A percentile compares a stretch with the other conserved stretches of the same genome.
Conservation (phyloP, 2,113 vertebrate species). For the Petaurus breviceps region DNA sequence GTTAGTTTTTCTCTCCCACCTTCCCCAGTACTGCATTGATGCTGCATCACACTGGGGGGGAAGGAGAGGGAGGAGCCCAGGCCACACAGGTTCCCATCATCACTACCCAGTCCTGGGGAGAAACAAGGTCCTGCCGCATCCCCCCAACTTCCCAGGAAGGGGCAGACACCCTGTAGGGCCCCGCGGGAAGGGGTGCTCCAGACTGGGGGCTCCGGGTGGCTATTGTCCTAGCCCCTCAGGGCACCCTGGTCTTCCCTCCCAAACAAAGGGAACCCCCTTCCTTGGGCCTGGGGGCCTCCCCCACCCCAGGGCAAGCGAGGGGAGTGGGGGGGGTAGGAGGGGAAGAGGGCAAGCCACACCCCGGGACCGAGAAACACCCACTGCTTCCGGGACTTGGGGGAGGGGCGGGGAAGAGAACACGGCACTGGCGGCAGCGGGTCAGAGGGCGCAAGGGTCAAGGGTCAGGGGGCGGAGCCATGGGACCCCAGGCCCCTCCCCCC, state of each 20-base stretch:
- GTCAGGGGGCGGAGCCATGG: neutral
- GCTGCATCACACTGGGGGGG: slow-evolving; percentile 76
- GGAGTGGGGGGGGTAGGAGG: slow-evolving; percentile 62
- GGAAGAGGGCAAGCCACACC: slow-evolving; percentile 62
- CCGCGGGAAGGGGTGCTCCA: slow-evolving; percentile 21
- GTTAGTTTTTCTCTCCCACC: slow-evolving; percentile 58
- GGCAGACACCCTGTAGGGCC: slow-evolving; percentile 9
- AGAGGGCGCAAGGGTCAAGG: slow-evolving; percentile 11
- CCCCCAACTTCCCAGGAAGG: slow-evolving; percentile 32
- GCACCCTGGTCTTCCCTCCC: slow-evolving; percentile 75
- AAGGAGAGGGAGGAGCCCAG: slow-evolving; percentile 65
- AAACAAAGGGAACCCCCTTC: slow-evolving; percentile 79
- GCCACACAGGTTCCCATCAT: slow-evolving; percentile 65
- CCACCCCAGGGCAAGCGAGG: slow-evolving; percentile 70
- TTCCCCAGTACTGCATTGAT: slow-evolving; percentile 71
- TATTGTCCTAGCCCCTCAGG: slow-evolving; percentile 72
- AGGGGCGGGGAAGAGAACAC: slow-evolving; percentile 75
- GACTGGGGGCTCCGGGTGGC: slow-evolving; percentile 63
- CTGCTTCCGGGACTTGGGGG: slow-evolving; percentile 76
- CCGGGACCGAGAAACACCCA: slow-evolving; percentile 71
- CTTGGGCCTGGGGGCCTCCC: slow-evolving; percentile 66
- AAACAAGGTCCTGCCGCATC: slow-evolving; percentile 62
- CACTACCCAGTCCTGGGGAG: slow-evolving; percentile 24
- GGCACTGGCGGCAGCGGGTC: slow-evolving; percentile 73
- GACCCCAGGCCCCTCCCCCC: slow-evolving; percentile 71